Percentiles rank a stretch among this genome's conserved stretches.
phyloP scores from a whole-genome alignment of 2,113 vertebrate genomes.

The Spea multiplicata region DNA sequence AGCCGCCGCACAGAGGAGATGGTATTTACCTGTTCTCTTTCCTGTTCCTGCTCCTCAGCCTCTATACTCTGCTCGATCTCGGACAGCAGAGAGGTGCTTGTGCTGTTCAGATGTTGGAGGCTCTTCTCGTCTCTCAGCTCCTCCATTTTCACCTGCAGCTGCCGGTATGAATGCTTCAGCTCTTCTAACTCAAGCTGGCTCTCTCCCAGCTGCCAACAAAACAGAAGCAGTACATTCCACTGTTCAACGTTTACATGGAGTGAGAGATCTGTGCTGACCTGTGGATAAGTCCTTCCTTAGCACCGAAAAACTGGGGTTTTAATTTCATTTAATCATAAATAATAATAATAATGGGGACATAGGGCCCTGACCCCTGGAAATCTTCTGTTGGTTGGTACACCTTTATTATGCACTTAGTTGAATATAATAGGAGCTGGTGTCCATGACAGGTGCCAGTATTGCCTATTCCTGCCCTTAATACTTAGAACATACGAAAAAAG shows the following conservation, averaged over 20 bases:
- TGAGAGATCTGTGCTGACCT: background rate
- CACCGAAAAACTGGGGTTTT: too few relatives aligned
- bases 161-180: slow-evolving; percentile 82
- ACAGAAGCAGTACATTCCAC: slow-evolving; percentile 28
- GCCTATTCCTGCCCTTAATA: background rate
- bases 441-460: background rate
- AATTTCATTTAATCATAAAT: too few relatives aligned
- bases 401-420: background rate
- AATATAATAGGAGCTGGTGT: background rate
- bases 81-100: slow-evolving; percentile 85
- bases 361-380: too few relatives aligned
- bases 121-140: slow-evolving; percentile 87
- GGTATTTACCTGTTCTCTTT: slow-evolving; percentile 85
- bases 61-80: slow-evolving; percentile 99
- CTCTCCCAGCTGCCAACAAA: slow-evolving; percentile 76
- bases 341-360: too few relatives aligned
- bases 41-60: slow-evolving; percentile 95
- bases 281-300: too few relatives aligned
- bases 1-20: background rate
- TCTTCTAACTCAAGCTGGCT: slow-evolving; percentile 92
- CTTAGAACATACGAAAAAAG: too few relatives aligned
- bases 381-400: background rate
- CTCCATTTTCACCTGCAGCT: slow-evolving; percentile 81
- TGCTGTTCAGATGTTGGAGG: slow-evolving; percentile 78
- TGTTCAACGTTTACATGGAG: background rate